Base-by-base conservation (phyloP, 2,113 vertebrate species). In the Hydrolagus affinis region DNA sequence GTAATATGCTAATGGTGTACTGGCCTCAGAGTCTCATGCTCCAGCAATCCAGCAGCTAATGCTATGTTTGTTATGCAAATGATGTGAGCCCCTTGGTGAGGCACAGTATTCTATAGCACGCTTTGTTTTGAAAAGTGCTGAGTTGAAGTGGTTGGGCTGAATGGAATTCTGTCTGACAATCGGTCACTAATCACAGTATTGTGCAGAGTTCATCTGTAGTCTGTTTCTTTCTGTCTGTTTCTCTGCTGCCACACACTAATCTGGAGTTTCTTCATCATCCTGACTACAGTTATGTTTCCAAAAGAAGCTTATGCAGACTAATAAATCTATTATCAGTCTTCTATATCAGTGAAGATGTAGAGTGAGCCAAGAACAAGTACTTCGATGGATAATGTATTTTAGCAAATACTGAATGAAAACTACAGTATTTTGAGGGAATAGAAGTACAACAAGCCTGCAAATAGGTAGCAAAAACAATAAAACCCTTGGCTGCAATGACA, bases 81-180 rank as follows among this genome's bases (percentile, higher is more conserved):
- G 10, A 66, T 62, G 19, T 8, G 15, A 3, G 30, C 21, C 32
- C 23, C 19, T 83, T 32, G 10, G 78, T 21, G 66, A 66, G 78
- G 25, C 62, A 30, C 23, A 19, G 62, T 11, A 66, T 1, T 66
- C 59, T 25, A 17, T 57, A 30, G 14, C 73, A 75, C 32, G 56
- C 73, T 64, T 83, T 66, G 78, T 66, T 83, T 32, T 8, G 17
- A 83, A 44, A 83, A 83, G 62, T 32, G 15, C 60, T 10, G 15
- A 64, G 11, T 66, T 25, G 9, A 32, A 32, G 25, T 28, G 19
- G 62, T 60, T 30, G 78, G 25, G 76, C 28, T 19, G 62, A 32
- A 66, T 83, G 78, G 25, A 32, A 83, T 80, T 64, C 77, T 28
- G 23, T 14, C 76, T 80, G 1, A 80, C 59, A 80, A 80, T 64